Evolutionary conservation across 1,140 invertebrate genomes (phyloP), one percentile per base, ranked within the genome.

Genomic region (Rhagoletis pomonella): DNA sequence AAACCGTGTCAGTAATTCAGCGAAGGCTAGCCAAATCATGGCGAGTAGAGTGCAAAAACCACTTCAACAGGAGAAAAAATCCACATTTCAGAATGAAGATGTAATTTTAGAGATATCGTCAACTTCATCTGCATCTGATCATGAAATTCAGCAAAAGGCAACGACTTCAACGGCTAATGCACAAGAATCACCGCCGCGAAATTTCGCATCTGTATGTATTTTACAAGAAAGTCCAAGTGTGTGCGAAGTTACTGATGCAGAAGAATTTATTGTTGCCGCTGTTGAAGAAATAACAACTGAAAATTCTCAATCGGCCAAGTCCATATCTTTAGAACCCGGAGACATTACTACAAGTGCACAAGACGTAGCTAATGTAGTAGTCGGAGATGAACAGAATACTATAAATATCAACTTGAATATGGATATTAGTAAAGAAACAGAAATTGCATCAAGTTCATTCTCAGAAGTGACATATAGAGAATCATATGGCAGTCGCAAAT

Each of bases 211-310:
- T 39, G 86, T 86, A 39, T 86, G 58, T n/a, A 44, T 86, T 86
- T 64, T 9, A n/a, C 86, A 86, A 55, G 62, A 86, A 39, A 86
- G 60, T 69, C 19, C 64, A 67, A 86, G 7, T 86, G 14, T 67
- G 29, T 44, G 60, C 17, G 86, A 86, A 62, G 14, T 47, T 44
- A 19, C 44, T 14, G 39, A 29, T 2, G 86, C 39, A 29, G 62
- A 62, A 17, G 86, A 86, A 55, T 86, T 86, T 42, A 86, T 67
- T 86, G 86, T 86, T 2, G 86, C 62, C 58, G 86, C 86, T 4
- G 86, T 86, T 86, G 86, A 86, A 69, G 86, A 86, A 44, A 67
- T 86, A 44, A 86, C 60, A 47, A 47, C 60, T 7, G 86, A 69
- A 69, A 81, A 47, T 81, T 14, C 14, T 14, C 42, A 29, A 47